These are phyloP conservation scores for Julus scanicus DNA, from an alignment of 2,888 invertebrate species.

Conservation along the genomic window DNA sequence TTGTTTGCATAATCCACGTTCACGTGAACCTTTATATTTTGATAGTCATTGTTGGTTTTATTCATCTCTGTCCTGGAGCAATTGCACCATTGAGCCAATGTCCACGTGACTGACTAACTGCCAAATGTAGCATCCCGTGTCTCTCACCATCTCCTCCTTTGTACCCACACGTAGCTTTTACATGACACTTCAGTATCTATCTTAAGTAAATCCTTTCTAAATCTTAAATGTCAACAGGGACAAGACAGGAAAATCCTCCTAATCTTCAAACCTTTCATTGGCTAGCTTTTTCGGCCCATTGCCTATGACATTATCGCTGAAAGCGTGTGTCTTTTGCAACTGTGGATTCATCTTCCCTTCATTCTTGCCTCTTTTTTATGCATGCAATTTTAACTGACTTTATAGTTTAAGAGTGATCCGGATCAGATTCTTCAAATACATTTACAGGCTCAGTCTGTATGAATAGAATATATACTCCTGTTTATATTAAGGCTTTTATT, in stretches of 20 bases:
- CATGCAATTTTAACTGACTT: not conserved
- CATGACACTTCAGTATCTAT: not conserved
- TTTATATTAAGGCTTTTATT: too few relatives aligned
- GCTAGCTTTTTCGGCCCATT: constrained; percentile 39
- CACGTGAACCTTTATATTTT: too few relatives aligned
- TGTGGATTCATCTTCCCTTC: not conserved
- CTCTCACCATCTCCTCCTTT: not conserved
- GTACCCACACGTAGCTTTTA: constrained; percentile 3
- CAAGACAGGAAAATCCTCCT: constrained; percentile 31
- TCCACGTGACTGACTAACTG: not conserved
- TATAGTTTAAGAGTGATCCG: not conserved
- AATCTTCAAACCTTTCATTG: constrained; percentile 23
- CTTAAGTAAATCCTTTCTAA: constrained; percentile 34
- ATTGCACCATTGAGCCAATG: not conserved
- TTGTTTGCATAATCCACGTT: not conserved
- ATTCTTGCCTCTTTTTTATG: not conserved
- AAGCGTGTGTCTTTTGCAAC: not conserved
- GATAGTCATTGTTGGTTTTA: constrained; percentile 37
- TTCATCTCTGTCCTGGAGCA: constrained; percentile 9
- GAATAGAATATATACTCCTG: too few relatives aligned
- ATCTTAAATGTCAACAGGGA: constrained; percentile 38
- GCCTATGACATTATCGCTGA: not conserved
- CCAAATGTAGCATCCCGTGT: not conserved
- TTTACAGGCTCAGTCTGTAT: too few relatives aligned
- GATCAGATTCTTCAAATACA: not conserved